Base-by-base conservation (phyloP, 2,888 invertebrate genomes). In the Byasa hedistus region DNA sequence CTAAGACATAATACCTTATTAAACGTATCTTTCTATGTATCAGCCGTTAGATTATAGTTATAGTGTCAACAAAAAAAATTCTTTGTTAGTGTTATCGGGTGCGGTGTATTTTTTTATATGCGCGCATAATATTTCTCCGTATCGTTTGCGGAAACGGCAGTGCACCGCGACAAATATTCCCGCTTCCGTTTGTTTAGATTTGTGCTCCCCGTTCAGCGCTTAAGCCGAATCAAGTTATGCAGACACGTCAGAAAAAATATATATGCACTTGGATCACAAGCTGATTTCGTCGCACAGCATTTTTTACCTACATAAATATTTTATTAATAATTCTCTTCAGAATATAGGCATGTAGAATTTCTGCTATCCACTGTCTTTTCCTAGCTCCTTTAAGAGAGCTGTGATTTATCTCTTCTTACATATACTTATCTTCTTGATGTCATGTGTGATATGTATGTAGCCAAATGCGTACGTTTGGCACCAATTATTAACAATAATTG, bases 151-250 rank as follows among this genome's bases (percentile, higher is more conserved):
- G 54, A 52, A 58, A 52, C 55, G n/a, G 64, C 51, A 22, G 51
- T 32, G 51, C n/a, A 27, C 23, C 59, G 39, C 59, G 27, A 54
- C 54, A 27, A 59, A 44, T 44, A 24, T 64, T 54, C 39, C 54
- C 54, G 39, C 58, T 64, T 59, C 54, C 59, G 39, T 64, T 64
- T 59, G 59, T 64, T 64, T 64, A 44, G 39, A 59, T 59, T 64
- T 64, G 24, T 23, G 27, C 44, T 17, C 54, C 23, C 54, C 39
- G 58, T 59, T 64, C 58, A 55, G 36, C 19, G 59, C 59, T 59
- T 59, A 44, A 59, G 27, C n/a, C 59, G 54, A 59, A 21, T 24
- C 54, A 52, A 39, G 54, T 44, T 59, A 39, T 27, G 27, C 39
- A 44, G 24, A 36, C 5, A 24, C 32, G n/a, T n/a, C 32, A 32